These are phyloP conservation scores for Montipora efflorescens DNA, from an alignment of 64 coral and sea anemone species.

Conservation along the genomic window DNA sequence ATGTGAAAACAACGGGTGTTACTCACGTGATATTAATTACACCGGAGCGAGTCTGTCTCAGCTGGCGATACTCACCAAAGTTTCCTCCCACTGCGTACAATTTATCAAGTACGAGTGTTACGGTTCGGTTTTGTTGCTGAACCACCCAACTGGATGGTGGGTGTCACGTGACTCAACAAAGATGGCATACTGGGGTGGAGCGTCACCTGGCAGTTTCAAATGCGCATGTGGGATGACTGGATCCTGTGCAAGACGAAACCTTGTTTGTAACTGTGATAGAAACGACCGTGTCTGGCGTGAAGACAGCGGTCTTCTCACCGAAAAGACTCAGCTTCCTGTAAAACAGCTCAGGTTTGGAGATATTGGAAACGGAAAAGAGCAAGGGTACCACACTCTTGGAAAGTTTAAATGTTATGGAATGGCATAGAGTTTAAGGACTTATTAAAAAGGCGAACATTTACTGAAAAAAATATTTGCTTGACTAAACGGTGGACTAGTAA, in stretches of 20 bases:
- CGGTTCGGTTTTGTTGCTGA: background rate
- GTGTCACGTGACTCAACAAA: background rate
- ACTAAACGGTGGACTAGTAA: no score
- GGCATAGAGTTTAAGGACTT: no score
- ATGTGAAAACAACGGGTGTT: background rate
- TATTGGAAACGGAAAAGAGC: background rate
- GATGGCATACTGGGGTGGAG: constrained; percentile 24
- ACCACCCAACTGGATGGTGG: background rate
- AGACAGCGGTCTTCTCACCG: constrained; percentile 22
- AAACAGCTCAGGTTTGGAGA: constrained; percentile 25
- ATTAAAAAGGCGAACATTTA: no score
- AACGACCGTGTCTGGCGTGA: background rate
- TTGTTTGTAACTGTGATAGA: background rate
- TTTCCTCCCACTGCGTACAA: constrained; percentile 4
- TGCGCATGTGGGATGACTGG: constrained; percentile 5
- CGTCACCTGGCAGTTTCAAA: background rate
- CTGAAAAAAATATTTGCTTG: no score
- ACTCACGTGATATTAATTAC: constrained; percentile 8
- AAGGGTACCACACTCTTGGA: background rate
- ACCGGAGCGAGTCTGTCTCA: constrained; percentile 5
- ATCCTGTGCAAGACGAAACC: background rate
- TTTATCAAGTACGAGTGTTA: constrained; percentile 30
- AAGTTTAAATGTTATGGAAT: no score
- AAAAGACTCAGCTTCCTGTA: constrained; percentile 12
- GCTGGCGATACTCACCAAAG: background rate